These are phyloP conservation scores for Lasiurus borealis DNA, from an alignment of 2,113 vertebrate species.

Conservation along the genomic window DNA sequence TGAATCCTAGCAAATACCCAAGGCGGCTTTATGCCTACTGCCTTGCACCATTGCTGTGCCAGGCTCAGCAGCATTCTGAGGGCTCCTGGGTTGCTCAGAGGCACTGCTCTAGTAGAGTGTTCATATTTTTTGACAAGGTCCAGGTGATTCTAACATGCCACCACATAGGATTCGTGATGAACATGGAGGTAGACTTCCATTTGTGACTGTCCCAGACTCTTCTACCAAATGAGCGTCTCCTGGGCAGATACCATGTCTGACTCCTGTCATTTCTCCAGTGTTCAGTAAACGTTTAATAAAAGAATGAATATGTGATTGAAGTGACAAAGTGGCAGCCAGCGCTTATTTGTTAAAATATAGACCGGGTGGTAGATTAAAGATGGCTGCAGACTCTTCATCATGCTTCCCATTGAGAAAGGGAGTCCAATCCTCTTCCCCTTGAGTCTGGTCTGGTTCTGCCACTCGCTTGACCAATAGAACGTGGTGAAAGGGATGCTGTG, in stretches of 20 bases:
- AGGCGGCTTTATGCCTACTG: not conserved
- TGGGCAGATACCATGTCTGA: not conserved
- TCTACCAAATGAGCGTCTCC: not conserved
- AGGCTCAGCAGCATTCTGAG: not conserved
- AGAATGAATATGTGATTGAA: not conserved
- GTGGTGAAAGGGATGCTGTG: not conserved
- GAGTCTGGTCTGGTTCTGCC: not conserved
- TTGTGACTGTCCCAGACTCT: not conserved
- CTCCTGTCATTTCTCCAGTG: not conserved
- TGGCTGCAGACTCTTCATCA: not conserved
- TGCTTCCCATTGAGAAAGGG: not conserved
- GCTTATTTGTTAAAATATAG: not conserved
- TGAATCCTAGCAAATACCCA: not conserved
- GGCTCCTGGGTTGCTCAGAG: not conserved
- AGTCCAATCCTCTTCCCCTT: not conserved
- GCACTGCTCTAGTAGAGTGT: not conserved
- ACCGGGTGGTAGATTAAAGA: not conserved
- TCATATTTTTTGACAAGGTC: not conserved
- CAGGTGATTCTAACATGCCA: not conserved
- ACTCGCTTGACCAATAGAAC: not conserved
- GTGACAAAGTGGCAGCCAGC: not conserved
- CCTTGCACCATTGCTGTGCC: rapidly evolving
- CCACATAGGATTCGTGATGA: not conserved
- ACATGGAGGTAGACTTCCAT: not conserved
- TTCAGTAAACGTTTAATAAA: not conserved